Evolutionary conservation across 2,797 vertebrate genomes (phyloP), one percentile per base, ranked within the genome.

Genomic region (Loriculus beryllinus): DNA sequence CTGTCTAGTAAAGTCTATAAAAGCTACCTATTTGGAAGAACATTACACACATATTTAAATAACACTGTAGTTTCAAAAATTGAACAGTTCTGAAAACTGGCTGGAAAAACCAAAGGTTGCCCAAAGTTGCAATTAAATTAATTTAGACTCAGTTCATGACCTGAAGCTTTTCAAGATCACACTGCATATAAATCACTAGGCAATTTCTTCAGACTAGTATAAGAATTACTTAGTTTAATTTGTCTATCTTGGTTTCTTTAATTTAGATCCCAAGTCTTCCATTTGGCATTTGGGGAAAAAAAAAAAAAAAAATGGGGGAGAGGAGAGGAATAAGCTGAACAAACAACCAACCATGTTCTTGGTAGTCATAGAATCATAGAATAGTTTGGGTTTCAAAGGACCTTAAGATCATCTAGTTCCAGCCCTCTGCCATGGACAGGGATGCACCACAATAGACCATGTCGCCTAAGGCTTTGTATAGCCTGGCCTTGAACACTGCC

Each of bases 231-330:
- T 21, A 31, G 10, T 86, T 80, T 68, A 71, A 57, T 62, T 68
- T 86, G 8, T 75, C 16, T 87, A 1, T 35, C 29, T 83, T 68
- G 6, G 0, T 76, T 95, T 75, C 26, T 93, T 83, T 47, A 59
- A n/a, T 47, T 51, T 81, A 43, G 5, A 72, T 22, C 3, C 12
- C 13, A 54, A 49, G 10, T 18, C 8, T 45, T 37, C 35, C 6
- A 57, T 69, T 65, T 62, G 64, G 3, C 4, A 16, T 4, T 72
- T 9, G 22, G 35, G 3, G 37, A 12, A 19, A 5, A 28, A 26
- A 10, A 39, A 62, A 28, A 6, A 6, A n/a, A n/a, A n/a, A n/a
- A n/a, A n/a, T 9, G 2, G 5, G 0, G 0, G 0, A 21, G 2
- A 9, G 6, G 16, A 7, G 3, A 15, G 13, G 52, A 51, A 7